These are phyloP conservation scores for Eupeodes corollae DNA, from an alignment of 1,140 invertebrate genomes.

Conservation along the genomic window DNA sequence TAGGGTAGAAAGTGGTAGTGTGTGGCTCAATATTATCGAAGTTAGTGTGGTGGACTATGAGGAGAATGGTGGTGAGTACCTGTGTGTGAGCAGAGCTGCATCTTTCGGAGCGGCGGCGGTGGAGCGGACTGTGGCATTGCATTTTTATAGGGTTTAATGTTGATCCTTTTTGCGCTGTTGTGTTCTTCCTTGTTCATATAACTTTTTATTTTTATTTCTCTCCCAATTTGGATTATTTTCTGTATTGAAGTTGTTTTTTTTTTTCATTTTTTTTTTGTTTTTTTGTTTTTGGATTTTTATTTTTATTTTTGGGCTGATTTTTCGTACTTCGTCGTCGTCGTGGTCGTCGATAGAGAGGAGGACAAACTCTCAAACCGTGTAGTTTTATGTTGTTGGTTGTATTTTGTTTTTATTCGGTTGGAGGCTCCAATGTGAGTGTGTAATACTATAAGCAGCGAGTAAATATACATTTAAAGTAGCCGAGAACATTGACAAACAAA, in stretches of 20 bases:
- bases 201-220: conserved; percentile 6
- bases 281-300: conserved; percentile 18
- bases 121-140: not conserved
- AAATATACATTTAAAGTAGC: too few species aligned
- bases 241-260: too few species aligned
- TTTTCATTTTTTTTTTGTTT: conserved; percentile 28
- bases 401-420: too few species aligned
- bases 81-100: not conserved
- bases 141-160: not conserved
- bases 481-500: too few species aligned
- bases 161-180: not conserved
- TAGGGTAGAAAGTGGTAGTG: too few species aligned
- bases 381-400: too few species aligned
- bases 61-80: not conserved
- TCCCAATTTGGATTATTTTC: conserved; percentile 5
- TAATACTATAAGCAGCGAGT: too few species aligned
- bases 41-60: too few species aligned
- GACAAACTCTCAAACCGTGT: too few species aligned
- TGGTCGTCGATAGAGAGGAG: too few species aligned
- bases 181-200: conserved; percentile 4
- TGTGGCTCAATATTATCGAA: too few species aligned
- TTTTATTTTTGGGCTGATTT: not conserved
- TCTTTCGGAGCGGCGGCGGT: not conserved
- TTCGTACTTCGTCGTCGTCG: not conserved
- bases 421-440: too few species aligned